Conservation (phyloP, 1,140 invertebrate species). For the Drosophila lowei region DNA sequence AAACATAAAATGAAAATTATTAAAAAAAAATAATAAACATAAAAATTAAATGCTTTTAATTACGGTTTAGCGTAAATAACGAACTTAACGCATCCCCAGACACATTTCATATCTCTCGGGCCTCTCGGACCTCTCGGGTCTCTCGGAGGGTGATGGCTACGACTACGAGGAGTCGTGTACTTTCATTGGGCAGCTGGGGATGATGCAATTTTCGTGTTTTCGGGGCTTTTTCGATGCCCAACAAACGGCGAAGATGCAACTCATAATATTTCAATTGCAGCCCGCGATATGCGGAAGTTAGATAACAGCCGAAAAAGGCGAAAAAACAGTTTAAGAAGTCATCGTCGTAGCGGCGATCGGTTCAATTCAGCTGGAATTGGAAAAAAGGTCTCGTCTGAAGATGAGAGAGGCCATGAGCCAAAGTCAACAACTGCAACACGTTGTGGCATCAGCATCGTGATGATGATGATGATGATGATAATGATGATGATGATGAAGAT, state of each 20-base stretch:
- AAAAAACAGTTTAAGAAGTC: slow-evolving; percentile 14
- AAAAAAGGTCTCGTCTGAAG: slow-evolving; percentile 38
- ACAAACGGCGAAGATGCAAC: slow-evolving; percentile 60
- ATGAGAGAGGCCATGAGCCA: slow-evolving; percentile 53
- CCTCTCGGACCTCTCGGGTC: no score
- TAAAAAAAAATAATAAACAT: slow-evolving; percentile 38
- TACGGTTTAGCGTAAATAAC: slow-evolving; percentile 9
- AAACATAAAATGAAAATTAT: slow-evolving; percentile 45
- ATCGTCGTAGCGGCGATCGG: slow-evolving; percentile 9
- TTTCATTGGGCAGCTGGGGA: slow-evolving; percentile 12
- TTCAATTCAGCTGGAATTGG: slow-evolving; percentile 38
- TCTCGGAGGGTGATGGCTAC: background rate
- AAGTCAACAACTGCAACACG: slow-evolving; percentile 57
- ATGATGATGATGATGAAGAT: slow-evolving; percentile 43
- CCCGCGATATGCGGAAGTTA: slow-evolving; percentile 70
- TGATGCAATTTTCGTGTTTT: slow-evolving; percentile 16
- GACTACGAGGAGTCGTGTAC: background rate
- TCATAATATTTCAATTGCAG: slow-evolving; percentile 57
- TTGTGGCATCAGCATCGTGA: background rate
- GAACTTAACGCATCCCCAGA: background rate
- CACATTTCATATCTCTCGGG: no score
- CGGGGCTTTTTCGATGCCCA: slow-evolving; percentile 28
- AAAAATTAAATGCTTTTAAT: slow-evolving; percentile 54
- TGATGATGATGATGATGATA: no score
- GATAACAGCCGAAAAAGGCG: slow-evolving; percentile 47